Evolutionary conservation across 2,888 invertebrate species (phyloP), one percentile per base, ranked within the genome.

Genomic region (Drosophila algonquin): DNA sequence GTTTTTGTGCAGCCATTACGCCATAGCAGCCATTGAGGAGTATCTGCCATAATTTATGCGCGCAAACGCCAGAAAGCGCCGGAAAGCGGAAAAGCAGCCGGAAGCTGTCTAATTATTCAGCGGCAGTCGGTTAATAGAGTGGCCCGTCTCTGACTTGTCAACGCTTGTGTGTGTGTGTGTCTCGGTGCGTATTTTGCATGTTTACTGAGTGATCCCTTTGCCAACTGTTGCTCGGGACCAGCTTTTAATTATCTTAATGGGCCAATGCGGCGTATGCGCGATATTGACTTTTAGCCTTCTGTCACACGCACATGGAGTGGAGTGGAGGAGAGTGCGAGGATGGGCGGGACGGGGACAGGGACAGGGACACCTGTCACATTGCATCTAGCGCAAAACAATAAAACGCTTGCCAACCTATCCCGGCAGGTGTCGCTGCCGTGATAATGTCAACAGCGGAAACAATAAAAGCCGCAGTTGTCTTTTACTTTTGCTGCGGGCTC

Each of bases 381-480:
- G 82, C 85, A 87, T 86, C 76, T 78, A 63, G 79, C 67, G 70
- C 71, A 51, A 74, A 68, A 72, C 86, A 82, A 81, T 82, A 79
- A 79, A 82, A 81, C 79, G 78, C 68, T 61, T 73, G 79, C 63
- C 81, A 71, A 73, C 60, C 69, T 59, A 67, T 53, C 67, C 64
- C 65, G 76, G 73, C 87, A 87, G 85, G 83, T 84, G 87, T 77
- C 77, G 85, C 74, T 73, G 70, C 72, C 60, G 71, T 82, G 84
- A 87, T 84, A 84, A 85, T 85, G 84, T 84, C 84, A 84, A 84
- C 87, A 77, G 80, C 85, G 87, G 87, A 84, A 84, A 85, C 87
- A 84, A 87, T 84, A 85, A 84, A 84, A 84, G 82, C 87, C 80
- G 80, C 85, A 80, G 82, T 76, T 80, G 85, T 73, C 80, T 85